These are phyloP conservation scores for Amphipyra tragopoginis DNA, from an alignment of 2,888 invertebrate genomes.

Conservation along the genomic window DNA sequence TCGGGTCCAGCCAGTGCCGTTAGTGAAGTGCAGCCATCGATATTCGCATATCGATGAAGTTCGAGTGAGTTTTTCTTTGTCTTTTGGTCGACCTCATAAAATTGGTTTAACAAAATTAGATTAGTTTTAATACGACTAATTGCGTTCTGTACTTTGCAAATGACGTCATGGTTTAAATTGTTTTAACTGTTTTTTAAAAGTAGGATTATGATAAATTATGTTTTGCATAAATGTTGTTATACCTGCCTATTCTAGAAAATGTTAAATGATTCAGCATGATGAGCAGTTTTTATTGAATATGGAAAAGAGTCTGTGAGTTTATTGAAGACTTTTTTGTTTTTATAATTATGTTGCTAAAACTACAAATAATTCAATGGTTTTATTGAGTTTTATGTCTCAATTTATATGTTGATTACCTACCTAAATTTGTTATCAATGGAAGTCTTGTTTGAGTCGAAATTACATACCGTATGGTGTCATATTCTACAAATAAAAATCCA, in stretches of 20 bases:
- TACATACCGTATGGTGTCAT: too few species aligned
- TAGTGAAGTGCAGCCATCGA: constrained; percentile 57
- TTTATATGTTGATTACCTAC: too few species aligned
- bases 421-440: too few species aligned
- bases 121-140: constrained; percentile 9
- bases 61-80: constrained; percentile 38
- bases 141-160: constrained; percentile 6
- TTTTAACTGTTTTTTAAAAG: constrained; percentile 4
- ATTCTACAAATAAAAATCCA: too few species aligned
- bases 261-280: too few species aligned
- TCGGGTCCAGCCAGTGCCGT: constrained; percentile 46
- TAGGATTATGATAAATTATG: not conserved
- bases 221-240: not conserved
- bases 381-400: too few species aligned
- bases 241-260: not conserved
- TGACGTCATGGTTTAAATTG: constrained; percentile 12
- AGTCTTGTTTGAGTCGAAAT: too few species aligned
- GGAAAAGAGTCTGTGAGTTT: too few species aligned
- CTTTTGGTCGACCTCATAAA: constrained; percentile 2
- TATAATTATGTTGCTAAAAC: too few species aligned
- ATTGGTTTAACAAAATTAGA: constrained; percentile 18
- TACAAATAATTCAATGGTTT: too few species aligned
- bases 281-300: too few species aligned
- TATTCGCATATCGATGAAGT: constrained; percentile 38
- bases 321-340: too few species aligned